Base-by-base conservation (phyloP, 2,113 vertebrate genomes). In the Triplophysa siluroides region DNA sequence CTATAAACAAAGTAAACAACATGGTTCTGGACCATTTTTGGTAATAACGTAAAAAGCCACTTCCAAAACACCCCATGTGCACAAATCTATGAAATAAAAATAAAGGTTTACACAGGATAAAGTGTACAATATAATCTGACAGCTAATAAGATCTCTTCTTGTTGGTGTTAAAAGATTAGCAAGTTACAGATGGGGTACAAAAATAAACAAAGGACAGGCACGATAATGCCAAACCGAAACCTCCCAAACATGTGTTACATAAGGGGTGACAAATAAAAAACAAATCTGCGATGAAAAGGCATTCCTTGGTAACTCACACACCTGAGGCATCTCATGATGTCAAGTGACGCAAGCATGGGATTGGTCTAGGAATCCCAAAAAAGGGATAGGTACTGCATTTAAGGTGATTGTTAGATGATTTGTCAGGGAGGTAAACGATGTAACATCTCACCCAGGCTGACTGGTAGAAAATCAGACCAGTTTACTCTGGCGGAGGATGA, bases 261-360 rank as follows among this genome's bases (percentile, higher is more conserved):
- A 58, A 80, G 61, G 18, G 4, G 38, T 61, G 26, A 50, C n/a
- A 7, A 16, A 69, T 62, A 18, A 26, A 33, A 41, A 4, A 29
- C 16, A 38, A 56, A 78, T 54, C 50, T 52, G 52, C 29, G 14
- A 54, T 18, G 38, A 76, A 72, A 23, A 56, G 38, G 29, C 43
- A 45, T 10, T 52, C 43, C 33, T 24, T 41, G 56, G 60, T 21
- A 60, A 80, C 68, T 77, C 66, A 16, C 47, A 76, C 74, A 78
- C 83, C 78, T 78, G 74, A 50, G 54, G 62, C 78, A 24, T 62
- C 24, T 33, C 41, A 63, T 60, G 56, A 47, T 9, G 60, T 14
- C 76, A 21, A 9, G 23, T 71, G 76, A 79, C 3, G 24, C 6
- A 21, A 13, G 14, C 41, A 50, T 5, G 65, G 69, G 45, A 61